Base-by-base conservation (phyloP, 1,140 invertebrate genomes). In the Drosophila carrolli region DNA sequence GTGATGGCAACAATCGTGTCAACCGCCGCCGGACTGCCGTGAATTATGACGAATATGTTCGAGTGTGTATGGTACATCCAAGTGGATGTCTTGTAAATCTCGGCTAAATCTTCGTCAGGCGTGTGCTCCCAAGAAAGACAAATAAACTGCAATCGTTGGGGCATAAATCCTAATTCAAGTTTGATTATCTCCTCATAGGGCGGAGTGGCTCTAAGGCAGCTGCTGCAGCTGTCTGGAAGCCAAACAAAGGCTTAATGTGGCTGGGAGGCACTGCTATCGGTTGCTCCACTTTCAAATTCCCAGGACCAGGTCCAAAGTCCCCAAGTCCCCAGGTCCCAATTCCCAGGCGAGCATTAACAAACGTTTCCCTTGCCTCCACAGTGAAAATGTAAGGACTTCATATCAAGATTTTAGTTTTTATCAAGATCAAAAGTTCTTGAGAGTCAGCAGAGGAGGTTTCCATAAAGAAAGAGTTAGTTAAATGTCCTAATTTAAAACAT, bases 1-100 rank as follows among this genome's bases (percentile, higher is more conserved):
- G 83, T 86, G 83, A 82, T 77, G 63, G 43, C 78, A 70, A 67
- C 57, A 88, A 88, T 88, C 84, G 84, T 86, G 83, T 86, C 83
- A 88, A 71, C 79, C 74, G 60, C 47, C 59, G 67, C 56, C 65
- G 53, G 29, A 47, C 44, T 53, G 60, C 37, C 72, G 68, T 71
- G 79, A 88, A 80, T 83, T 86, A 83, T 86, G 83, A 86, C 63
- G 71, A 76, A 88, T 86, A 81, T 74, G 65, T 68, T 68, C 50
- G 48, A 54, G 61, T 37, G 51, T 46, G 44, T 35, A 19, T 38
- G n/a, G 40, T 29, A 35, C 29, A 23, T 27, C n/a, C 16, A 16
- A 19, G 46, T 37, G 60, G 56, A 55, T 66, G 61, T 47, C 79
- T 71, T 79, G 73, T 78, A 78, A 85, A 85, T 85, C 81, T 85